A percentile compares a stretch with the other conserved stretches of the same genome.
phyloP scores from a whole-genome alignment of 35 echinoderm and acorn worm genomes.

The Apostichopus californicus region DNA sequence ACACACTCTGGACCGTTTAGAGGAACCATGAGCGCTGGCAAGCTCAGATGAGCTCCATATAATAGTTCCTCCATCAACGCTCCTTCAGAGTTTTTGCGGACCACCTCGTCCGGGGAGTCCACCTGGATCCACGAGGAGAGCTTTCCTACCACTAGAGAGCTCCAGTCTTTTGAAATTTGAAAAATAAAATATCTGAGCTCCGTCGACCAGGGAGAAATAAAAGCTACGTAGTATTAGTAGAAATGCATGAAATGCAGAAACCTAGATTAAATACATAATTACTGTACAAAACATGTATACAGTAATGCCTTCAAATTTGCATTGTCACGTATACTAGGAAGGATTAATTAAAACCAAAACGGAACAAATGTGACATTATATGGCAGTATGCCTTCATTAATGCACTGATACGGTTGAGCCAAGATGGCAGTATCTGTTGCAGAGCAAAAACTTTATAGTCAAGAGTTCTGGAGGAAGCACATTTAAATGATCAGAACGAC shows the following conservation, averaged over 20 bases:
- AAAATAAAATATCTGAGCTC: not conserved
- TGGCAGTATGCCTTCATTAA: too few relatives aligned
- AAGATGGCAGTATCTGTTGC: too few relatives aligned
- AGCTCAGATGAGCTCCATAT: constrained; percentile 90
- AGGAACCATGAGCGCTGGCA: constrained; percentile 86
- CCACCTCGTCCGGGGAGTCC: constrained; percentile 79
- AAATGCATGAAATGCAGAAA: not conserved
- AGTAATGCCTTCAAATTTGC: not conserved
- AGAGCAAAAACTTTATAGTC: too few relatives aligned
- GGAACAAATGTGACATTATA: too few relatives aligned
- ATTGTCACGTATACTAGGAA: too few relatives aligned
- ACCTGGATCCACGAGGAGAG: constrained; percentile 84
- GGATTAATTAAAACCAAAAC: too few relatives aligned
- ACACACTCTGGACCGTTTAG: constrained; percentile 75
- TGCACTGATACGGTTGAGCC: too few relatives aligned
- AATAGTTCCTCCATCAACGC: constrained; percentile 93
- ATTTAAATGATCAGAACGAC: too few relatives aligned
- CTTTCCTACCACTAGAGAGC: constrained; percentile 94
- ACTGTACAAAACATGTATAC: not conserved
- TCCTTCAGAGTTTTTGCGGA: constrained; percentile 88
- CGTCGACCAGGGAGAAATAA: not conserved
- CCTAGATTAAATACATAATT: not conserved
- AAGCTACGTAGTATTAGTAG: not conserved
- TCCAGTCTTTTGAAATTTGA: constrained; percentile 75
- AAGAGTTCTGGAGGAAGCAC: too few relatives aligned